Base-by-base conservation (phyloP, 1,140 invertebrate species). In the Cephus cinctus region DNA sequence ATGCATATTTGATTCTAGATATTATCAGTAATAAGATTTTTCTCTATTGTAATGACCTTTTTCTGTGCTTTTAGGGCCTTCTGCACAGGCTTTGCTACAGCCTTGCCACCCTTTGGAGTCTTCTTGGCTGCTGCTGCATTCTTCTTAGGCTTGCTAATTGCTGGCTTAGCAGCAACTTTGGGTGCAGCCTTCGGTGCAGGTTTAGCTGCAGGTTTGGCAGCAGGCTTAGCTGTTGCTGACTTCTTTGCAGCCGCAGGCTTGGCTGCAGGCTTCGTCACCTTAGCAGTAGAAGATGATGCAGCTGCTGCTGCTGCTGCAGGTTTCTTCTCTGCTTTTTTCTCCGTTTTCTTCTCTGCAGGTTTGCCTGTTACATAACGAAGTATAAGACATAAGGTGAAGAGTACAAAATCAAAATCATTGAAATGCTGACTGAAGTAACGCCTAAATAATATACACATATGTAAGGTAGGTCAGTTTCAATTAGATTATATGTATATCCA, bases 11-110 rank as follows among this genome's bases (percentile, higher is more conserved):
- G 9, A 40, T 52, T 4, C 23, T 25, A 1, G 5, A 34, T 47
- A 12, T 18, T 16, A 8, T n/a, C n/a, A n/a, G n/a, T 8, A 20
- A 21, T 36, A 35, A 6, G 19, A 22, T 18, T 25, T 12, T 18
- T 18, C 5, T 25, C 27, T 31, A 2, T 23, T 5, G 21, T 15
- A 56, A 60, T 65, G 71, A 91, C 90, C 84, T 92, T 93, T 58
- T 86, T 87, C 71, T 91, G 88, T 15, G 84, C 81, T 68, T 88
- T 89, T 31, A 84, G 77, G 42, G 88, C 89, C 52, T 82, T 82
- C 30, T 80, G 79, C 34, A 78, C 62, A 5, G 74, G 53, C 27
- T 75, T 59, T 42, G 78, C 70, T 36, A 71, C 67, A 56, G 68
- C 64, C 58, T 79, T 81, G 19, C 75, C 64, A 47, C 68, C 73